Conservation (phyloP, 2,888 invertebrate genomes). For the Syrphus vitripennis region DNA sequence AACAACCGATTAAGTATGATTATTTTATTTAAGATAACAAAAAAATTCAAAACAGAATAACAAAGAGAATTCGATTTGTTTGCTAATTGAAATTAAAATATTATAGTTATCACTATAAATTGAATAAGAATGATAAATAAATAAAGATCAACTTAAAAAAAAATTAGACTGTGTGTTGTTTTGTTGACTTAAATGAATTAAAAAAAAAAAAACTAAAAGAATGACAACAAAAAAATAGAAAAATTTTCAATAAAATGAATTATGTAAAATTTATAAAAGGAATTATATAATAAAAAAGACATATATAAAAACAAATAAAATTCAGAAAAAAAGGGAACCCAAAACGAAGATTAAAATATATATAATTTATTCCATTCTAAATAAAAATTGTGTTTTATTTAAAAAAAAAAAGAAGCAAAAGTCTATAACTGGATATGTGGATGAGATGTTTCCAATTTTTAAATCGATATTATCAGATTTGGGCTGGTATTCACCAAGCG, state of each 20-base stretch:
- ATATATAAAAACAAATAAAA: constrained; percentile 45
- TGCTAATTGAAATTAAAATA: constrained; percentile 47
- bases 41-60: constrained; percentile 65
- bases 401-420: too few species aligned
- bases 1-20: constrained; percentile 76
- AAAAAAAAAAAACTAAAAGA: constrained; percentile 27
- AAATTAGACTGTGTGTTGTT: constrained; percentile 79
- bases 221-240: constrained; percentile 13
- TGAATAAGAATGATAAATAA: constrained; percentile 40
- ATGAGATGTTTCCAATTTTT: too few species aligned
- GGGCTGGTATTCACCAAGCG: too few species aligned
- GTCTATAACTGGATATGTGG: too few species aligned
- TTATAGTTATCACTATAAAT: constrained; percentile 58
- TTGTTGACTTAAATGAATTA: constrained; percentile 70
- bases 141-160: constrained; percentile 61
- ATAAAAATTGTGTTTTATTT: constrained; percentile 35
- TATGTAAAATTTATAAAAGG: constrained; percentile 49
- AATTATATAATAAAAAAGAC: constrained; percentile 15
- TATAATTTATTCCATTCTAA: constrained; percentile 72
- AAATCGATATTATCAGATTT: too few species aligned
- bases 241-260: constrained; percentile 33
- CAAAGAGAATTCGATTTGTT: constrained; percentile 49
- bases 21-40: constrained; percentile 76
- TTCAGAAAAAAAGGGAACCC: constrained; percentile 55
- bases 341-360: constrained; percentile 68